Conservation (phyloP, 2,888 invertebrate genomes). For the Spatulosminthurus flaviceps region DNA sequence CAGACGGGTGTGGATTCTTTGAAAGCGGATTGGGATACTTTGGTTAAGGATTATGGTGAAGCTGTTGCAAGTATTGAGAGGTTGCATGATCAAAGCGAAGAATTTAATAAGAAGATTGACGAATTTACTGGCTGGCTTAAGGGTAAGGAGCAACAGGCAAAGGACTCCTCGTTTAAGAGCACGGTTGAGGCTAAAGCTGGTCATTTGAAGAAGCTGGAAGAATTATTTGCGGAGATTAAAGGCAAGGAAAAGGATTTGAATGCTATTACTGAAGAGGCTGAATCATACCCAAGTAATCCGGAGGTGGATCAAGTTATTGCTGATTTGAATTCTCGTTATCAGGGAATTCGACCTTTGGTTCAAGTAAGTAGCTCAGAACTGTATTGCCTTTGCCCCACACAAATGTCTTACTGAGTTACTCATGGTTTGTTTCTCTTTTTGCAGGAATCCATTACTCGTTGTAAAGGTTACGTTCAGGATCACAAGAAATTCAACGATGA, state of each 20-base stretch:
- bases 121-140: constrained; percentile 85
- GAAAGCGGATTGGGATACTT: constrained; percentile 78
- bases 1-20: constrained; percentile 79
- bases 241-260: constrained; percentile 68
- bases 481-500: constrained; percentile 82
- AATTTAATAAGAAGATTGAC: constrained; percentile 81
- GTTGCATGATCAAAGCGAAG: constrained; percentile 81
- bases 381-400: too few relatives aligned
- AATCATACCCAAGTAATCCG: constrained; percentile 71
- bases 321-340: constrained; percentile 81
- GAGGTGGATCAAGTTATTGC: constrained; percentile 79
- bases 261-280: constrained; percentile 24
- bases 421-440: constrained; percentile 48
- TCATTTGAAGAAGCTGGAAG: constrained; percentile 80
- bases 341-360: constrained; percentile 80
- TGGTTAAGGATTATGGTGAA: constrained; percentile 76
- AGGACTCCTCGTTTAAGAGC: constrained; percentile 88
- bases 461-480: constrained; percentile 85
- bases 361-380: constrained; percentile 71
- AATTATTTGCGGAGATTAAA: constrained; percentile 76
- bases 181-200: constrained; percentile 82
- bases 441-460: constrained; percentile 80
- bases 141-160: constrained; percentile 81
- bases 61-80: constrained; percentile 78
- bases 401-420: too few relatives aligned